Evolutionary conservation across 2,888 invertebrate species (phyloP), one percentile per base, ranked within the genome.

Genomic region (Gortyna flavago): DNA sequence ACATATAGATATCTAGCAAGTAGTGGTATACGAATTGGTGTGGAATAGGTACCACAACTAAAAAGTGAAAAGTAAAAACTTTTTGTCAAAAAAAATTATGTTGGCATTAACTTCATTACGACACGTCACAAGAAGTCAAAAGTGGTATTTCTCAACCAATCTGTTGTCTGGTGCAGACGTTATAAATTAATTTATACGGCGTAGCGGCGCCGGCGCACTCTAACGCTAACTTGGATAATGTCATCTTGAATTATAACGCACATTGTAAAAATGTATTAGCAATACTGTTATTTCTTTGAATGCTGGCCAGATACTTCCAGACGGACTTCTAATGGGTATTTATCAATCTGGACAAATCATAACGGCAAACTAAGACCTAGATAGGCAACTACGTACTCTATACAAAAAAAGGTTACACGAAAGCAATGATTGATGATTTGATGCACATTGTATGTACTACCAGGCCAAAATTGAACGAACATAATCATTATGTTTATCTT

Each of bases 131-230:
- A 16, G 16, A 64, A 77, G 0, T 18, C 1, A 41, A 2, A 54
- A 51, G 7, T 66, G 32, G 29, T 64, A 54, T 32, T 84, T 86
- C 84, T 72, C 1, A 5, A 0, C 4, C 2, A 71, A n/a, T 65
- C 44, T 83, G 7, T 41, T 65, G 59, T 16, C n/a, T 32, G 16
- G 38, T 25, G 21, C 48, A 74, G 75, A 81, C 66, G 48, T 74
- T 77, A 81, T 85, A 87, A 87, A 84, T 87, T 84, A 87, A 87
- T 85, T 85, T 87, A 87, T 87, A 87, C 80, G 67, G 54, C 81
- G 32, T 59, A 41, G 79, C 85, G 87, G 77, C 80, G 86, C 88
- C 79, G 74, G 81, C 80, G 82, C 82, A 76, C 64, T 75, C 80
- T 79, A 86, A 86, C 84, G 71, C 72, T 76, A 69, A 77, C 85